Evolutionary conservation across 2,113 vertebrate species (phyloP), one percentile per base, ranked within the genome.

Genomic region (Lophotis ruficrista): DNA sequence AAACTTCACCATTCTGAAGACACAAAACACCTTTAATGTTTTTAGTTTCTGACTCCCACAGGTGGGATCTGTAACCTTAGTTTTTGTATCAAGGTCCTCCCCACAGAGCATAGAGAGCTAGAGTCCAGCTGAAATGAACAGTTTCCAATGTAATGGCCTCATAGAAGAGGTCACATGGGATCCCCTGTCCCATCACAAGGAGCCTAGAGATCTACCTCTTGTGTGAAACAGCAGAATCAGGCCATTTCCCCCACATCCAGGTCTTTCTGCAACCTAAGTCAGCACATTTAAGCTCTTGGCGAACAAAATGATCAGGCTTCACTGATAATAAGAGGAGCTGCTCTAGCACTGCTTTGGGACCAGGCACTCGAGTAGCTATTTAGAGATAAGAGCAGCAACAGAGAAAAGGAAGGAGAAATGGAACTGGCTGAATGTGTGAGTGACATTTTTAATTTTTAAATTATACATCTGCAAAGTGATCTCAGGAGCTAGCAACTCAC

Each of bases 311-410:
- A 81, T 95, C 43, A 93, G 65, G 57, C 80, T 92, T 64, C 90
- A 72, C 62, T 88, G 66, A 87, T 93, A 95, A 84, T 24, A 73
- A 93, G 25, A 72, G 72, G 38, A 90, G 60, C 80, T 92, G 48
- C 80, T 95, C 37, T 80, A 91, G 93, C 81, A 65, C 69, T 87
- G 83, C 81, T 89, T 89, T 79, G 89, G 80, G 89, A 92, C 86
- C 45, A 96, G 69, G 68, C 65, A 24, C 89, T 96, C 2, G 0
- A 94, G 81, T 1, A 82, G 53, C 73, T 95, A 96, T 95, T 93
- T 96, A 96, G 51, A 95, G 31, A 83, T 58, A 86, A 81, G 21
- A 96, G 31, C 85, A 95, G 79, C 65, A 96, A 92, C 50, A 82
- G 47, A 83, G 89, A 71, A 93, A 91, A 89, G 38, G 72, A 93